Base-by-base conservation (phyloP, 1,140 invertebrate genomes). In the Leptoteleia sp. region DNA sequence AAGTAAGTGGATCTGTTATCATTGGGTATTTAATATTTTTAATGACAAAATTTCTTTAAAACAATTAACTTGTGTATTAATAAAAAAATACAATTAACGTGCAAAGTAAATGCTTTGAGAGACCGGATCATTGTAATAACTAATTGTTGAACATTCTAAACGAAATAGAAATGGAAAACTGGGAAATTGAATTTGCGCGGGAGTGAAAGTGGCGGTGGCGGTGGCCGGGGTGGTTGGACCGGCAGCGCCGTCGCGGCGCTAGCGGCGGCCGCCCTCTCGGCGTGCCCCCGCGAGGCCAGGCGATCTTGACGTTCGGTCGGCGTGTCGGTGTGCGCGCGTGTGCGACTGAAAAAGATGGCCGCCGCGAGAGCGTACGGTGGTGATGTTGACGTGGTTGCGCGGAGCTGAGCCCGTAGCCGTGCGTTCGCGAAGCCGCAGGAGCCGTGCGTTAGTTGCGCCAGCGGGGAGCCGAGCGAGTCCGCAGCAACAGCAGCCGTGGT, bases 281-380 rank as follows among this genome's bases (percentile, higher is more conserved):
- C 31, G 33, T 43, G 25, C 38, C 50, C 59, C 48, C 35, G 29
- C 17, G 22, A 33, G 50, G 19, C 31, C 48, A 6, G 42, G 65
- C 55, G 61, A 55, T 62, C 70, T 68, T 64, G 68, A 68, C 64
- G 76, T 65, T 27, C n/a, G n/a, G n/a, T 47, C 59, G 47, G 43
- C 25, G 61, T 75, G 72, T 47, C 68, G 38, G 45, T 68, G 62
- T 67, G 80, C 67, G 75, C 59, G 77, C 67, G 73, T 52, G 78
- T 68, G 73, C 80, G 76, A 79, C 61, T 77, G 81, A 83, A 86
- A 85, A 89, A 89, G 86, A 89, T 89, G 88, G 88, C 88, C 84
- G 88, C 85, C 83, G 83, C 83, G 84, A 85, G 81, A 88, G 87
- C 84, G 86, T 89, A 88, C 86, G 85, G 82, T 88, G 84, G 84